Percentiles rank a stretch among this genome's conserved stretches.
Evolutionary conservation across 2,888 invertebrate species (phyloP).

Genomic region (Siphlonurus alternatus): DNA sequence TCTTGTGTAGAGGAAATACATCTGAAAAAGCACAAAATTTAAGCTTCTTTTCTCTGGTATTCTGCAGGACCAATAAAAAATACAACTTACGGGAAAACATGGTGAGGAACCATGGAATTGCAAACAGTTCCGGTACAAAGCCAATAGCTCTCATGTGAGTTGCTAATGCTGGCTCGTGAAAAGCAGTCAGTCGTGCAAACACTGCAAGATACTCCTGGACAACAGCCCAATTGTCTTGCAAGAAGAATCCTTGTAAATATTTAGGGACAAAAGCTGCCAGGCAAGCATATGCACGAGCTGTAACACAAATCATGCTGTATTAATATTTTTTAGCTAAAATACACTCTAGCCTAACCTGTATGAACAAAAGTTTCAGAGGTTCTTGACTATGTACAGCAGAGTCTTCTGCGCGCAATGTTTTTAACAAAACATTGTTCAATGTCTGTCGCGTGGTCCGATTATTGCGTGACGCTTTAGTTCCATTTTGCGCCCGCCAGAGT

Average conservation of each 20-base stretch:
- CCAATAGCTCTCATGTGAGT: slow-evolving; percentile 83
- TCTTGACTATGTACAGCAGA: too few species aligned
- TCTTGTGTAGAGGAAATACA: slow-evolving; percentile 95
- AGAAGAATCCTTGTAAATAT: slow-evolving; percentile 91
- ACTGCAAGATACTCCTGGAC: slow-evolving; percentile 96
- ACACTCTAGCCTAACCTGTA: too few species aligned
- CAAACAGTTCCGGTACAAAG: slow-evolving; percentile 87
- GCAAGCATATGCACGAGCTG: slow-evolving; percentile 89
- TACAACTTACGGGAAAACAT: slow-evolving; percentile 90
- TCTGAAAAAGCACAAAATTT: slow-evolving; percentile 39
- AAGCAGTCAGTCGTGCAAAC: slow-evolving; percentile 90
- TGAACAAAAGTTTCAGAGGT: too few species aligned
- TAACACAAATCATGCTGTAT: slow-evolving; percentile 21
- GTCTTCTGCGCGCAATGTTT: too few species aligned
- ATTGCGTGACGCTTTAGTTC: too few species aligned
- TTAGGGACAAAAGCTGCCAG: slow-evolving; percentile 90
- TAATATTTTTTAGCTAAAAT: slow-evolving; percentile 2
- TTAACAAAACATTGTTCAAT: too few species aligned
- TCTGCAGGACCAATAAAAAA: slow-evolving; percentile 5
- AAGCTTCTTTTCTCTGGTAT: background rate
- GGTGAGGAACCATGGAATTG: slow-evolving; percentile 97
- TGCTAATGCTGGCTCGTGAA: slow-evolving; percentile 83
- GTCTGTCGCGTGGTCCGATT: too few species aligned
- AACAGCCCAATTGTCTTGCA: slow-evolving; percentile 89
- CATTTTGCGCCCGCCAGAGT: too few species aligned